A percentile compares a stretch with the other conserved stretches of the same genome.
Evolutionary conservation across 2,888 invertebrate genomes (phyloP).

Genomic region (Heliconius cydno): DNA sequence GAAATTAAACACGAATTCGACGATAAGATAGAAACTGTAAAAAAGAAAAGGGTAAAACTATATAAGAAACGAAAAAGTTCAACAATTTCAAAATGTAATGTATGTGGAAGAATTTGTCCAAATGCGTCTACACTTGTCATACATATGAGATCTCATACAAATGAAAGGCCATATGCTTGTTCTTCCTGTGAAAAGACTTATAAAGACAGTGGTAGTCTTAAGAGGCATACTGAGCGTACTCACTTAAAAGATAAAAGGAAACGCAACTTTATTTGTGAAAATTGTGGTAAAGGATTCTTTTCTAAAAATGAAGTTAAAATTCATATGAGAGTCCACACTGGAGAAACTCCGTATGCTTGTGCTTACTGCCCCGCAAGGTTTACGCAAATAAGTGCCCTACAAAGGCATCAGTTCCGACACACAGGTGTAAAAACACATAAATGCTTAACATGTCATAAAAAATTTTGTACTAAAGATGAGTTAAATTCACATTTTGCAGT

Average conservation of each 20-base stretch:
- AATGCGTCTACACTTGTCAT: constrained; percentile 59
- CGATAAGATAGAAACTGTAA: neutral
- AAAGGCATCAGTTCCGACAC: constrained; percentile 66
- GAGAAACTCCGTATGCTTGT: constrained; percentile 72
- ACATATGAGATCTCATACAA: constrained; percentile 68
- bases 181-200: constrained; percentile 65
- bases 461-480: constrained; percentile 68
- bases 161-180: constrained; percentile 64
- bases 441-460: constrained; percentile 66
- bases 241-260: constrained; percentile 58
- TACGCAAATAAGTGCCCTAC: constrained; percentile 64
- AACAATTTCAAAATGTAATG: constrained; percentile 53
- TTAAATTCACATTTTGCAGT: constrained; percentile 63
- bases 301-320: constrained; percentile 64
- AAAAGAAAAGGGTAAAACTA: constrained; percentile 22
- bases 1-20: constrained; percentile 23
- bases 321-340: constrained; percentile 72
- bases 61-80: constrained; percentile 32
- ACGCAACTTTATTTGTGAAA: constrained; percentile 68
- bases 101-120: constrained; percentile 60
- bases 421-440: constrained; percentile 60
- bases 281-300: constrained; percentile 71
- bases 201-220: constrained; percentile 63
- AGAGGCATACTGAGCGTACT: constrained; percentile 63
- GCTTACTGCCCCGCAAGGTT: constrained; percentile 63